Evolutionary conservation across 2,797 vertebrate genomes (phyloP), one percentile per base, ranked within the genome.

Genomic region (Malurus leucopterus): DNA sequence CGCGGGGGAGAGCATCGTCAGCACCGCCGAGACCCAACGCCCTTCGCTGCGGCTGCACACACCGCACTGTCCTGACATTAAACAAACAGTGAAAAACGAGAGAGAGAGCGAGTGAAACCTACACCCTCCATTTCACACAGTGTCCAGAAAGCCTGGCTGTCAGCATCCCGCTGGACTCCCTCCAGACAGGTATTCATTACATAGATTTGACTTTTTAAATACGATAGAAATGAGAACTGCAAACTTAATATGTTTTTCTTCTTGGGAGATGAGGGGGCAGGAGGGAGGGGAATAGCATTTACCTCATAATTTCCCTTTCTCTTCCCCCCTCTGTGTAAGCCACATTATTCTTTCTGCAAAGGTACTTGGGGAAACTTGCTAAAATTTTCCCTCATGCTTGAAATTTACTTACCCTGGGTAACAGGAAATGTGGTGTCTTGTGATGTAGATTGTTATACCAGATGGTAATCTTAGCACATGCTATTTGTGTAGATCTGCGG

Each of bases 361-460:
- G 96, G 96, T 97, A 96, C 94, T 97, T 97, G 96, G 97, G 97
- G 97, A 97, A 97, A 97, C 96, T 97, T 97, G 96, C 96, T 98
- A 97, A 98, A 95, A 97, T 97, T 98, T 98, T 98, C 97, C 97
- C 97, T 98, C 95, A 95, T 94, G 96, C 97, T 97, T 97, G 96
- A 97, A 97, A 97, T 97, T 94, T 96, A 97, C 97, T 97, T 98
- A 97, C 96, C 93, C 97, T 94, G 96, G 96, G 97, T 97, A 97
- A 97, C 97, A 98, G 98, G 97, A 98, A 98, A 98, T 95, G 96
- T 97, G 97, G 95, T 96, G 96, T 96, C 97, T 97, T 97, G 97
- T 97, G 97, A 97, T 98, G 97, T 95, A 97, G 96, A 98, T 98
- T 97, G 96, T 97, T 98, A 96, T 97, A 98, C 97, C 97, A 98